Conservation (phyloP, 2,888 invertebrate species). For the Penaeus monodon region DNA sequence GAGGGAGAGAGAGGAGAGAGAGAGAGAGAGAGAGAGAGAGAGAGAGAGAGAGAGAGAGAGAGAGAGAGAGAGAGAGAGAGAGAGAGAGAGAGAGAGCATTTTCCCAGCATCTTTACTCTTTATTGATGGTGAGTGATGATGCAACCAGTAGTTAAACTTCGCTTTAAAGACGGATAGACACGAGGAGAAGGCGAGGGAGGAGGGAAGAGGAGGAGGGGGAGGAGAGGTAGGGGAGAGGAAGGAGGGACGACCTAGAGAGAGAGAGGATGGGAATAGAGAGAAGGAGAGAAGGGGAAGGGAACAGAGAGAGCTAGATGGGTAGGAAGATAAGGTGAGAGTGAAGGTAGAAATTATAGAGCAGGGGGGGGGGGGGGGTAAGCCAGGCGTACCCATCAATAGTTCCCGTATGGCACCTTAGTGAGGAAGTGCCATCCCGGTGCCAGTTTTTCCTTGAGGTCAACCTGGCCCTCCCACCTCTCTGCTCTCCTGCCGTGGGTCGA, state of each 20-base stretch:
- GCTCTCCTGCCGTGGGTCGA: no score
- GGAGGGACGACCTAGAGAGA: slow-evolving; percentile 2
- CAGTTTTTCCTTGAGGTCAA: no score
- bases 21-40: background rate
- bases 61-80: background rate
- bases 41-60: background rate
- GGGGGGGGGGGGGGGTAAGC: background rate
- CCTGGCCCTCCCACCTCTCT: no score
- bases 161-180: no score
- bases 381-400: background rate
- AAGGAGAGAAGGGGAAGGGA: background rate
- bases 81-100: background rate
- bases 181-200: no score
- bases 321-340: background rate
- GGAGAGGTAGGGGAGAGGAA: background rate
- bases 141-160: no score
- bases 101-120: no score
- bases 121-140: background rate
- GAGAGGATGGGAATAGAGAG: background rate
- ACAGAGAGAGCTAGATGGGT: background rate
- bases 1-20: background rate
- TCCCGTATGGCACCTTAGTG: background rate
- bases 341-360: no score
- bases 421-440: background rate
- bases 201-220: background rate